These are phyloP conservation scores for Drosophila melanica DNA, from an alignment of 1,140 invertebrate genomes.

Conservation along the genomic window DNA sequence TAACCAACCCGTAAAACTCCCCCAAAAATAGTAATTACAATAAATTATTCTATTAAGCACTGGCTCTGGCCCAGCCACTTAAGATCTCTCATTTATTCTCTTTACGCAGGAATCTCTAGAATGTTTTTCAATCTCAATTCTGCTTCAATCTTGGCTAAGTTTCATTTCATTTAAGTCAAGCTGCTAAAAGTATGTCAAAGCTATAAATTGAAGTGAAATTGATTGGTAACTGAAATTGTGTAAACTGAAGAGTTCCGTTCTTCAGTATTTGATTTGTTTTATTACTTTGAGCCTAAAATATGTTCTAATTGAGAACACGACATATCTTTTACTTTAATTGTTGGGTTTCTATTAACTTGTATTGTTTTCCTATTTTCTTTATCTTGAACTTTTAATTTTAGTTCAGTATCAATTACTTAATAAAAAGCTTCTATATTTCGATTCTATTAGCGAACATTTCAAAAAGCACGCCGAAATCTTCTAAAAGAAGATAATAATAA, in stretches of 20 bases:
- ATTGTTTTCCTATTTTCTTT: too few species aligned
- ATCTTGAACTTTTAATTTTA: too few species aligned
- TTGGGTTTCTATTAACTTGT: too few species aligned
- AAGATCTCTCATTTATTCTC: not conserved
- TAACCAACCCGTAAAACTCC: slow-evolving; percentile 10
- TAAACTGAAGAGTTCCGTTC: not conserved
- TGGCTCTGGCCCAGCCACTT: not conserved
- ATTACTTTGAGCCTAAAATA: not conserved
- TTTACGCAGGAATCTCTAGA: not conserved
- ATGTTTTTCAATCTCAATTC: slow-evolving; percentile 30
- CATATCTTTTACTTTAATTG: too few species aligned
- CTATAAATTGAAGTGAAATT: slow-evolving; percentile 29
- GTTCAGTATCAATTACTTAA: too few species aligned
- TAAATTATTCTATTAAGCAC: slow-evolving; percentile 52
- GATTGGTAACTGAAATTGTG: slow-evolving; percentile 5
- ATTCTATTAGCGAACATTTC: too few species aligned
- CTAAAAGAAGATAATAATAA: not conserved
- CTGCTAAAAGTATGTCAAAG: slow-evolving; percentile 5
- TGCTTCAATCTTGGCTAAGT: not conserved
- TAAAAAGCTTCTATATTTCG: too few species aligned
- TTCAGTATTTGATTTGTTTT: slow-evolving; percentile 4
- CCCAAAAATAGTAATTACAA: slow-evolving; percentile 43
- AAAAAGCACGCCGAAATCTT: too few species aligned
- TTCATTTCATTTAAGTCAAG: not conserved
- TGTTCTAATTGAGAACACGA: too few species aligned